Evolutionary conservation across 2,888 invertebrate genomes (phyloP).

Genomic region (Hypomecis punctinalis): DNA sequence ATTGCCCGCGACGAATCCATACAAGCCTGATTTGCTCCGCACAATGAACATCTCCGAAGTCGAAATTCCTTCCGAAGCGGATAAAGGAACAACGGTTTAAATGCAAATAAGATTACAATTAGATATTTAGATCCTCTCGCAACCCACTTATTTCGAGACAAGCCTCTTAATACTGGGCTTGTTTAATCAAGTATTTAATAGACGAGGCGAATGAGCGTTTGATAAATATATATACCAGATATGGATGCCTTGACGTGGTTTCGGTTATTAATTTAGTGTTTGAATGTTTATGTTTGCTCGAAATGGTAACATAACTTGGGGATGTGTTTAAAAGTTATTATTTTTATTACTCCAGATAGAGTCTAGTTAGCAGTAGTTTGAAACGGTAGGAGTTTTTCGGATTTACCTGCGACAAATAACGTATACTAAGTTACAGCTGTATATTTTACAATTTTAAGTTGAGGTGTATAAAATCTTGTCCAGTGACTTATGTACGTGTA

Average conservation of each 20-base stretch:
- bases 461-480: too few species aligned
- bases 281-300: constrained; percentile 2
- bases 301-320: background rate
- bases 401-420: too few species aligned
- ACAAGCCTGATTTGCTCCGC: constrained; percentile 48
- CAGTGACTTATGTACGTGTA: too few species aligned
- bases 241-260: constrained; percentile 17
- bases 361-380: too few species aligned
- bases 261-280: constrained; percentile 12
- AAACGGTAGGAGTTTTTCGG: too few species aligned
- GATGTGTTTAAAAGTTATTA: too few species aligned
- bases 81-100: constrained; percentile 61
- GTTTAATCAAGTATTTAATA: constrained; percentile 58
- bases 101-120: constrained; percentile 72
- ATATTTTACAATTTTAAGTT: too few species aligned
- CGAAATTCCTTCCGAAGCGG: constrained; percentile 50
- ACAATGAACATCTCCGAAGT: constrained; percentile 48
- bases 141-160: constrained; percentile 60
- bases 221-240: constrained; percentile 31
- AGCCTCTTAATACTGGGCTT: constrained; percentile 58
- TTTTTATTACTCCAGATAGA: too few species aligned
- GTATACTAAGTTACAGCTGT: too few species aligned
- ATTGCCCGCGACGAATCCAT: constrained; percentile 48
- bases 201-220: constrained; percentile 39
- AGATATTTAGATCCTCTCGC: constrained; percentile 65